These are phyloP conservation scores for Bubo scandiacus DNA, from an alignment of 2,113 vertebrate species.

Conservation along the genomic window DNA sequence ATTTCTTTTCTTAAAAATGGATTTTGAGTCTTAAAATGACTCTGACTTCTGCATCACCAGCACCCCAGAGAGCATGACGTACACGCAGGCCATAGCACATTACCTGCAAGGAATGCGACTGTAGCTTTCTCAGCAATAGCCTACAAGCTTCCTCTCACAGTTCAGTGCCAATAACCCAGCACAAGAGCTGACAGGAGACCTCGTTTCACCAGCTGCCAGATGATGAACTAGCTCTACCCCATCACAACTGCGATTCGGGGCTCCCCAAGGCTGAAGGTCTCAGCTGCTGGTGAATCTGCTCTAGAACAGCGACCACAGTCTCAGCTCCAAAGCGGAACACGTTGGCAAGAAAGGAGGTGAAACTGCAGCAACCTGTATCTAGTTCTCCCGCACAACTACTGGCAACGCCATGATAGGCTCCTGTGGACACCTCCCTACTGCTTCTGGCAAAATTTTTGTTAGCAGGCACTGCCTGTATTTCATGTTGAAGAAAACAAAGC, in stretches of 20 bases:
- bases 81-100: accelerated
- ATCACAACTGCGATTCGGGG: background rate
- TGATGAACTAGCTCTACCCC: background rate
- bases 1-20: background rate
- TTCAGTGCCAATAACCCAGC: background rate
- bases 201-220: too few species aligned
- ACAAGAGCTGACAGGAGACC: background rate
- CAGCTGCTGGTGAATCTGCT: background rate
- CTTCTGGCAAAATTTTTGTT: background rate
- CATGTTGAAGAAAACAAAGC: background rate
- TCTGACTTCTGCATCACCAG: background rate
- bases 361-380: background rate
- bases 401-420: background rate
- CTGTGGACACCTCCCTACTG: background rate
- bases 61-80: background rate
- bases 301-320: background rate
- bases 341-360: background rate
- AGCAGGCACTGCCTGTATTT: background rate
- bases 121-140: background rate
- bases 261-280: background rate
- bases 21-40: background rate
- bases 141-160: background rate
- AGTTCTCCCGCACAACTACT: background rate
- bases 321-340: background rate
- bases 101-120: background rate